Evolutionary conservation across 2,797 vertebrate genomes (phyloP).

Genomic region (Coreius guichenoti): DNA sequence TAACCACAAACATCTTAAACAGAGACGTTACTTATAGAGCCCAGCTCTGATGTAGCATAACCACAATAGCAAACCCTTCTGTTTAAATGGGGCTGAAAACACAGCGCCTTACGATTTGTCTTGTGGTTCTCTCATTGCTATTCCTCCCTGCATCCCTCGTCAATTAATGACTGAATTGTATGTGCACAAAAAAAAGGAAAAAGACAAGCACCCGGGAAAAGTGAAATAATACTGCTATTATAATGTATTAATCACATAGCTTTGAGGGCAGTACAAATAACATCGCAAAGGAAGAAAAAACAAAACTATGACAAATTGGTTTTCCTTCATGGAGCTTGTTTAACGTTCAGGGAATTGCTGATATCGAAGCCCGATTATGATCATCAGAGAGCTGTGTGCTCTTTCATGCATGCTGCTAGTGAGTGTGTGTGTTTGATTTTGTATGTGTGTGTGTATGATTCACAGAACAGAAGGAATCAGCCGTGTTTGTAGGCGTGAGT

Average conservation of each 20-base stretch:
- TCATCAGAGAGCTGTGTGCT: slow-evolving; percentile 74
- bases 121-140: slow-evolving; percentile 41
- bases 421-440: slow-evolving; percentile 43
- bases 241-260: slow-evolving; percentile 53
- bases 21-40: slow-evolving; percentile 13
- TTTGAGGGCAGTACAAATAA: slow-evolving; percentile 56
- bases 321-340: slow-evolving; percentile 58
- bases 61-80: slow-evolving; percentile 40
- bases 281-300: slow-evolving; percentile 52
- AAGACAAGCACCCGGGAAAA: slow-evolving; percentile 36
- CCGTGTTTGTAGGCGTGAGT: slow-evolving; percentile 55
- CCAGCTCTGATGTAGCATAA: slow-evolving; percentile 44
- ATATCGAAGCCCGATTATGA: slow-evolving; percentile 73
- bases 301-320: slow-evolving; percentile 60
- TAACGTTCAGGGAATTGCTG: slow-evolving; percentile 58
- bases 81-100: slow-evolving; percentile 32
- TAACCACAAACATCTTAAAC: slow-evolving; percentile 36
- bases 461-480: slow-evolving; percentile 70
- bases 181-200: slow-evolving; percentile 19
- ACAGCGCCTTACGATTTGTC: neutral
- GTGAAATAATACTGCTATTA: slow-evolving; percentile 53
- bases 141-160: slow-evolving; percentile 31
- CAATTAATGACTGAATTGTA: slow-evolving; percentile 52
- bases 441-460: slow-evolving; percentile 61
- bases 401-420: slow-evolving; percentile 64